A percentile compares a stretch with the other conserved stretches of the same genome.
These are phyloP conservation scores for Metopolophium dirhodum DNA, from an alignment of 1,140 invertebrate genomes.

Conservation along the genomic window DNA sequence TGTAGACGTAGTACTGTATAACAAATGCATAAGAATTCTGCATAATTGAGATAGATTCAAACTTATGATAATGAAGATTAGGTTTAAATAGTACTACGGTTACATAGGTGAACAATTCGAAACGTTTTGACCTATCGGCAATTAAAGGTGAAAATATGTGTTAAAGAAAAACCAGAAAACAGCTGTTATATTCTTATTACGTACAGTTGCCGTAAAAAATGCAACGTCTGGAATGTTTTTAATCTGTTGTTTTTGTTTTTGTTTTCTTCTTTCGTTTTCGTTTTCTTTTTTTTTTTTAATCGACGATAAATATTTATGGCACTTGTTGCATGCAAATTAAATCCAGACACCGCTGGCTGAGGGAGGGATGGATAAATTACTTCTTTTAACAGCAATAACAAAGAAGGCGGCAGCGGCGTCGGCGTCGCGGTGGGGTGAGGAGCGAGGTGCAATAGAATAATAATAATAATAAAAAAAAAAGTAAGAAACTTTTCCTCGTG, in stretches of 20 bases:
- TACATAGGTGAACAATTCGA: neutral
- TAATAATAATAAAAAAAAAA: slow-evolving; percentile 24
- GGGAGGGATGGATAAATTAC: slow-evolving; percentile 49
- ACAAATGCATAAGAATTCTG: neutral
- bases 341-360: slow-evolving; percentile 27
- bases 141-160: neutral
- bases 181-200: neutral
- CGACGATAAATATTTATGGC: slow-evolving; percentile 55
- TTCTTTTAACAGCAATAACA: slow-evolving; percentile 56
- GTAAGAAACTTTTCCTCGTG: slow-evolving; percentile 34
- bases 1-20: neutral
- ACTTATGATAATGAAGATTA: neutral
- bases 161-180: neutral
- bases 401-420: slow-evolving; percentile 7
- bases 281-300: slow-evolving; percentile 48
- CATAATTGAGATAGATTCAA: neutral
- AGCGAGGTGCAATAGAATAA: slow-evolving; percentile 22
- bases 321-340: slow-evolving; percentile 56
- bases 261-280: neutral
- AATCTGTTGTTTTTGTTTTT: slow-evolving; percentile 54
- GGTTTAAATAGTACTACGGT: neutral
- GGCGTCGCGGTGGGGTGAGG: neutral
- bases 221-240: slow-evolving; percentile 47
- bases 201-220: neutral
- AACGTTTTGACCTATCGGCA: neutral